These are phyloP conservation scores for Alethe castanea DNA, from an alignment of 2,113 vertebrate species.

Conservation along the genomic window DNA sequence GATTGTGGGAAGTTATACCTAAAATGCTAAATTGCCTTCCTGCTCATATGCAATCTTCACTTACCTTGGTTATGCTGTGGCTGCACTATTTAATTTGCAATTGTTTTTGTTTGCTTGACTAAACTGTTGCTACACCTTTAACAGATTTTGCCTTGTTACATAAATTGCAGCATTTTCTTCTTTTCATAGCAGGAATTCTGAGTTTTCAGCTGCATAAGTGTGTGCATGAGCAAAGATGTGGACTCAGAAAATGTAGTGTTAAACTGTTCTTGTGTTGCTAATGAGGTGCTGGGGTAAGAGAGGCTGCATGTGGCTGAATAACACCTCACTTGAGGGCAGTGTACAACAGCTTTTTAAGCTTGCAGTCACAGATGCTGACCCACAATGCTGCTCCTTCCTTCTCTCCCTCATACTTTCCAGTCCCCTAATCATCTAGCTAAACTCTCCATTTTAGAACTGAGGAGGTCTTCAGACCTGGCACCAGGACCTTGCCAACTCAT, in stretches of 20 bases:
- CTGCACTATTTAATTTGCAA: not conserved
- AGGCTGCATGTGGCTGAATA: not conserved
- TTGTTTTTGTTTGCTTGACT: not conserved
- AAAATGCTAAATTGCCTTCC: not conserved
- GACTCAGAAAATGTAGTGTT: not conserved
- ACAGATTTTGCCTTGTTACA: not conserved
- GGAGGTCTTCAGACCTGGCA: not conserved
- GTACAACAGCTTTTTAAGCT: not conserved
- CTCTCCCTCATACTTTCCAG: not conserved
- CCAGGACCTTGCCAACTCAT: not conserved
- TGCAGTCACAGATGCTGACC: not conserved
- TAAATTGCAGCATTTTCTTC: not conserved
- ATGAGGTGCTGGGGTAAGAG: not conserved
- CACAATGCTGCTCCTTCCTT: not conserved
- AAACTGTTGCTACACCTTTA: not conserved
- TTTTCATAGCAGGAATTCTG: not conserved
- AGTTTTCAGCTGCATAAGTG: not conserved
- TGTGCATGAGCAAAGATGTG: not conserved
- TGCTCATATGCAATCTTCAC: not conserved
- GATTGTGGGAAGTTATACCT: not conserved
- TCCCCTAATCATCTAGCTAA: not conserved
- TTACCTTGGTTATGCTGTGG: not conserved
- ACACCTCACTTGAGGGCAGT: not conserved
- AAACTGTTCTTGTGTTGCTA: not conserved
- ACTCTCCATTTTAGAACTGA: not conserved